Evolutionary conservation across 1,140 invertebrate species (phyloP).

Genomic region (Triops cancriformis): DNA sequence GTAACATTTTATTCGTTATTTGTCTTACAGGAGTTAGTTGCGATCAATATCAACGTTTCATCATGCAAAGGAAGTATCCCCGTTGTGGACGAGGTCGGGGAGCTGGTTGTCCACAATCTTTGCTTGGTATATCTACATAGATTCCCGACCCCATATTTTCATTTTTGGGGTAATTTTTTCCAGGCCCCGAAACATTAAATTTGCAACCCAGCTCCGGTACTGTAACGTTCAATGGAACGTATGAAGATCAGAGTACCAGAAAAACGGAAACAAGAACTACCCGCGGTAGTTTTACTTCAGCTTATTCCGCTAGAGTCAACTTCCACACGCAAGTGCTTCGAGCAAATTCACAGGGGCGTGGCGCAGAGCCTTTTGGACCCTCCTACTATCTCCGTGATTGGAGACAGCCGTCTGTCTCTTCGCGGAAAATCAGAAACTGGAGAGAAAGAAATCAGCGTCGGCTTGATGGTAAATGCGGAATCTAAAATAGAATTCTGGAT

Average conservation of each 20-base stretch:
- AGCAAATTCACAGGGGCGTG: background rate
- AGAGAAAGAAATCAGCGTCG: background rate
- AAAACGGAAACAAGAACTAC: background rate
- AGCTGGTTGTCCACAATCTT: background rate
- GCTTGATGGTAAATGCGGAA: background rate
- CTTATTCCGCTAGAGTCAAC: background rate
- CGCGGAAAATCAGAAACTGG: background rate
- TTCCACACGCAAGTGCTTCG: background rate
- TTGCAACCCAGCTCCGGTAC: background rate
- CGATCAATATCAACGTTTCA: no score
- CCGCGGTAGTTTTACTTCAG: background rate
- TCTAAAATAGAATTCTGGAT: no score
- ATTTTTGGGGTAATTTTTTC: background rate
- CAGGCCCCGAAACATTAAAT: background rate
- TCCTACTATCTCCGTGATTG: background rate
- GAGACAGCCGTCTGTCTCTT: background rate
- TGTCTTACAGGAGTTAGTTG: no score
- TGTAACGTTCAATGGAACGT: background rate
- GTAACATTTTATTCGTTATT: no score
- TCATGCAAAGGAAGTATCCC: background rate
- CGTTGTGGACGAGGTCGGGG: background rate
- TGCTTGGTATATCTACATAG: no score
- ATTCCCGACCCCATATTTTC: no score
- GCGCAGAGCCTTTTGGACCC: background rate
- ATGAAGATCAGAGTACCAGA: background rate